Base-by-base conservation (phyloP, 1,140 invertebrate species). In the Nomia melanderi region DNA sequence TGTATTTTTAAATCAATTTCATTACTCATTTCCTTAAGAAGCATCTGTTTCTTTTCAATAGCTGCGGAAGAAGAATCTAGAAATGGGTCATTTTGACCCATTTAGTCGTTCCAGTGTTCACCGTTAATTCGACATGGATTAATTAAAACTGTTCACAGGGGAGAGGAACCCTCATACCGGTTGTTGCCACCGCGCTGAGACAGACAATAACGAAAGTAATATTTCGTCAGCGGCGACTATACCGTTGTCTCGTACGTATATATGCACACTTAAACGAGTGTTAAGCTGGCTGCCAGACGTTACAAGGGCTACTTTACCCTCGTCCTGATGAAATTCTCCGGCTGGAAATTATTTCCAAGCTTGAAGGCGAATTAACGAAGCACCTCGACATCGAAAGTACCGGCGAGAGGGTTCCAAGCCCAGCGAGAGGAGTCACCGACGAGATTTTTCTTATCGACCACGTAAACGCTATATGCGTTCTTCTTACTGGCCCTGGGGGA, bases 191-290 rank as follows among this genome's bases (percentile, higher is more conserved):
- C 62, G 50, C 67, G 65, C 53, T 39, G 70, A 81, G 69, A 81
- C 74, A 84, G 79, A 84, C 82, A 84, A 85, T 82, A 85, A 84
- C 83, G 83, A 85, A 81, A 84, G 82, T 85, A 85, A 85, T 84
- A 85, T 84, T 84, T 85, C 76, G 82, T 85, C 71, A 84, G 84
- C 79, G 71, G 78, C 82, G 82, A 84, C 57, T 56, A 71, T 6
- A 79, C 77, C 65, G 82, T 60, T 57, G 71, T 70, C 57, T 53
- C 31, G 81, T 83, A 59, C 72, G 44, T 84, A 75, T 65, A 80
- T 60, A 60, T 65, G 56, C 53, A 54, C 66, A 70, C 65, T 74
- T 84, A 84, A 85, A 84, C 82, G 76, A 82, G 72, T 76, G 83
- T 81, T 81, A 82, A 84, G 82, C 82, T 60, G 75, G 72, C 83